Evolutionary conservation across 2,797 vertebrate genomes (phyloP).

Genomic region (Harpagifer antarcticus): DNA sequence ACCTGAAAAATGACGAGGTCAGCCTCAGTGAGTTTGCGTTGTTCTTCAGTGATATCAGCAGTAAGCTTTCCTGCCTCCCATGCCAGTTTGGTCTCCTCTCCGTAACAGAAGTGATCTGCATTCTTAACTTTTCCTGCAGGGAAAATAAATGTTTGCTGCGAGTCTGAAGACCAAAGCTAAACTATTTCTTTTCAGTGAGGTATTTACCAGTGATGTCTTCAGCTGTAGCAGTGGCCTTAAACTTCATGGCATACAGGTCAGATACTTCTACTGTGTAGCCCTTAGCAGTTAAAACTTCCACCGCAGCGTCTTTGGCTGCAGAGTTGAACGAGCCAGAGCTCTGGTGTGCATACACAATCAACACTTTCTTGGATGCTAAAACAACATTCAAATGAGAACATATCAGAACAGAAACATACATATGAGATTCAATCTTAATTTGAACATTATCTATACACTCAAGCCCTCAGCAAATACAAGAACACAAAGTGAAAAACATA

Average conservation of each 20-base stretch:
- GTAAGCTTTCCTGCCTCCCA: slow-evolving; percentile 81
- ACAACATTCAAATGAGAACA: neutral
- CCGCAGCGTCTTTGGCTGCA: slow-evolving; percentile 83
- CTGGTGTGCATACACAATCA: slow-evolving; percentile 91
- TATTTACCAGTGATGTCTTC: slow-evolving; percentile 85
- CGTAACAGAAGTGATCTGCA: slow-evolving; percentile 82
- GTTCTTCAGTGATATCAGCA: slow-evolving; percentile 85
- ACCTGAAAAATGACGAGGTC: slow-evolving; percentile 91
- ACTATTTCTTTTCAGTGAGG: neutral
- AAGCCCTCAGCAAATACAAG: neutral
- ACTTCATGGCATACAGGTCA: slow-evolving; percentile 89
- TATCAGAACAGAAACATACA: neutral
- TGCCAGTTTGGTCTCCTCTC: slow-evolving; percentile 81
- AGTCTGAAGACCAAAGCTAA: neutral
- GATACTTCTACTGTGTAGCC: slow-evolving; percentile 85
- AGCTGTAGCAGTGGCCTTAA: slow-evolving; percentile 87
- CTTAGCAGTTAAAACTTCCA: slow-evolving; percentile 82
- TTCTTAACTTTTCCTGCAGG: slow-evolving; percentile 79
- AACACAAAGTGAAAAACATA: slow-evolving; percentile 3
- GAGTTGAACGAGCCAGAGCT: slow-evolving; percentile 87
- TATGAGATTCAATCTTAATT: neutral
- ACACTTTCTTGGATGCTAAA: slow-evolving; percentile 82
- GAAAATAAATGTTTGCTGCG: neutral
- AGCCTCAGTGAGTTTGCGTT: slow-evolving; percentile 88
- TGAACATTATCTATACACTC: no score